These are phyloP conservation scores for Galeopterus variegatus DNA, from an alignment of 2,113 vertebrate genomes.

Conservation along the genomic window DNA sequence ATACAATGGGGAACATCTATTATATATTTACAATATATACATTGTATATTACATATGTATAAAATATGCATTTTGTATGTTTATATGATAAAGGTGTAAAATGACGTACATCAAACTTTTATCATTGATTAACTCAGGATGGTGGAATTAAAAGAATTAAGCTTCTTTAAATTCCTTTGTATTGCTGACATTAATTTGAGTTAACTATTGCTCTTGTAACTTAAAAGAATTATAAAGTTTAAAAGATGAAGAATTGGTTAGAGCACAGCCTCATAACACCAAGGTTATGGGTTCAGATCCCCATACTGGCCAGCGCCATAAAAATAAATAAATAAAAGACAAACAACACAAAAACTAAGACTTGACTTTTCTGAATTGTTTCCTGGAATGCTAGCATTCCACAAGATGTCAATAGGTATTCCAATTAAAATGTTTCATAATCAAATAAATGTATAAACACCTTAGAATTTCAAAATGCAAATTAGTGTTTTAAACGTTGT, in stretches of 20 bases:
- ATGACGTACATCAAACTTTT: not conserved
- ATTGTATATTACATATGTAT: not conserved
- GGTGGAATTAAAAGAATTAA: not conserved
- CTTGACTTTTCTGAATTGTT: not conserved
- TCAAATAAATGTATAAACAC: not conserved
- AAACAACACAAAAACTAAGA: not conserved
- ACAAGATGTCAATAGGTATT: not conserved
- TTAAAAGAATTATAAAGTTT: not conserved
- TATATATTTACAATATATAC: not conserved
- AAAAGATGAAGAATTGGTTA: not conserved
- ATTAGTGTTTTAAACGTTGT: not conserved
- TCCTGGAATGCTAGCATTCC: not conserved
- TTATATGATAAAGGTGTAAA: not conserved
- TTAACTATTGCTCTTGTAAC: not conserved
- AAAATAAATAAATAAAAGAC: not conserved
- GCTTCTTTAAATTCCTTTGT: slow-evolving; percentile 25
- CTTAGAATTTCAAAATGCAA: slow-evolving; percentile 32
- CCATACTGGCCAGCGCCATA: too few relatives aligned
- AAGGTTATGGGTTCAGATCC: too few relatives aligned
- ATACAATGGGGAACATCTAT: not conserved
- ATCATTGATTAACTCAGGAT: not conserved
- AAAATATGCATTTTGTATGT: not conserved
- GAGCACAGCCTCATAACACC: too few relatives aligned
- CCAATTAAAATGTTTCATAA: slow-evolving; percentile 4
- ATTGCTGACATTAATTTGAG: not conserved